Percentiles rank a stretch among this genome's conserved stretches.
phyloP scores from a whole-genome alignment of 2,797 vertebrate species.

The Aplochiton taeniatus region DNA sequence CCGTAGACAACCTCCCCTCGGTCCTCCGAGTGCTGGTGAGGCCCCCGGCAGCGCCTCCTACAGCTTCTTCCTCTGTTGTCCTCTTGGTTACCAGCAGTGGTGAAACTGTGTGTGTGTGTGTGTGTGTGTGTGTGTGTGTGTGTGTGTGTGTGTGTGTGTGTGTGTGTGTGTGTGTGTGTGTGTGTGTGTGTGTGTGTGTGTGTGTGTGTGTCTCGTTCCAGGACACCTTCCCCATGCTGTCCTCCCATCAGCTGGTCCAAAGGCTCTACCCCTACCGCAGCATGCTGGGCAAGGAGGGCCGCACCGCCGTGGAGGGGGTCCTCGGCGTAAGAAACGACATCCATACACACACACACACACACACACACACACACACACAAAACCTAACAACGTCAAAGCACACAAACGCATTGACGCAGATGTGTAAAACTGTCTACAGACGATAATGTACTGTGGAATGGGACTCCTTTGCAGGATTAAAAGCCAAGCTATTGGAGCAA shows the following conservation, averaged over 20 bases:
- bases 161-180: neutral
- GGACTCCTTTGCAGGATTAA: too few species aligned
- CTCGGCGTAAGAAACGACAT: constrained; percentile 81
- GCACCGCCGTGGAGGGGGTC: constrained; percentile 83
- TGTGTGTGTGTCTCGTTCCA: constrained; percentile 48
- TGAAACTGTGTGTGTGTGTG: neutral
- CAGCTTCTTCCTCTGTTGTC: neutral
- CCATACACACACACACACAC: too few species aligned
- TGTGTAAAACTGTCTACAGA: neutral
- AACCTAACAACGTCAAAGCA: neutral
- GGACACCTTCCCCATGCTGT: constrained; percentile 88
- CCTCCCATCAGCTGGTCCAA: constrained; percentile 80
- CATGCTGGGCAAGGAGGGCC: constrained; percentile 89
- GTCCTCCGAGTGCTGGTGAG: constrained; percentile 89
- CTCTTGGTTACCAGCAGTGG: neutral
- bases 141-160: neutral
- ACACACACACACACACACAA: constrained; percentile 2
- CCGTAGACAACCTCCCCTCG: constrained; percentile 87
- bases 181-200: too few species aligned
- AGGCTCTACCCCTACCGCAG: constrained; percentile 88
- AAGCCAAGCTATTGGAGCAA: too few species aligned
- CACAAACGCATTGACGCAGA: neutral
- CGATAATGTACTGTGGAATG: neutral
- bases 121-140: neutral
- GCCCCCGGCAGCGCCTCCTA: neutral